These are phyloP conservation scores for Corythaeola cristata DNA, from an alignment of 2,113 vertebrate species.

Conservation along the genomic window DNA sequence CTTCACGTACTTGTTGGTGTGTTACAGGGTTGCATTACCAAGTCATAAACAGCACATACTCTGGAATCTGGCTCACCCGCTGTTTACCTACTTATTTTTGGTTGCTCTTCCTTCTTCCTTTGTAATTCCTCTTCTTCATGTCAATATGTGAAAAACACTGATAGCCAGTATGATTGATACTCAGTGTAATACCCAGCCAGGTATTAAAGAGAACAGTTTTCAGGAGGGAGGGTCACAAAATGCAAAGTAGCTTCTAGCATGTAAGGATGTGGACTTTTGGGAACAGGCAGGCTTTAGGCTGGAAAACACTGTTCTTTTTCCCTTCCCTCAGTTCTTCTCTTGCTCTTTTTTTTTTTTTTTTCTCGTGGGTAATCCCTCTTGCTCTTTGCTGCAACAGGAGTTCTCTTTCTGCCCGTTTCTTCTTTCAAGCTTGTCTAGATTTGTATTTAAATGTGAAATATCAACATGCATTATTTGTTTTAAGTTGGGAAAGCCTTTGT, in stretches of 20 bases:
- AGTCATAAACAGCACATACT: not conserved
- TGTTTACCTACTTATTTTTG: not conserved
- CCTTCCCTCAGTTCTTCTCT: not conserved
- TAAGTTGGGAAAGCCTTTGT: not conserved
- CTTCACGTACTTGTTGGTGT: not conserved
- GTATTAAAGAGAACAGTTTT: not conserved
- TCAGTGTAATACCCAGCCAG: not conserved
- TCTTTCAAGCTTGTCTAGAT: not conserved
- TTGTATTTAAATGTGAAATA: not conserved
- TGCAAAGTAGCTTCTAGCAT: not conserved
- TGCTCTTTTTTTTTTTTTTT: not conserved
- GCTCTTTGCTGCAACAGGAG: not conserved
- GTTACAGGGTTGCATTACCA: not conserved
- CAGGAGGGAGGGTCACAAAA: not conserved
- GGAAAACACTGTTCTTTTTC: not conserved
- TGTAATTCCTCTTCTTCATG: not conserved
- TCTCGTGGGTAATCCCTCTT: not conserved
- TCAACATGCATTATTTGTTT: not conserved
- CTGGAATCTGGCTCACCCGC: not conserved
- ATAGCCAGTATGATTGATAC: fast-evolving
- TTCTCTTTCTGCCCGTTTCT: not conserved
- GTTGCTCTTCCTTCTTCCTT: not conserved
- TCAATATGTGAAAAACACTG: not conserved
- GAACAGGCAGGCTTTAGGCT: not conserved
- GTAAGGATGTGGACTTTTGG: not conserved